phyloP scores from a whole-genome alignment of 2,113 vertebrate genomes.

The Pseudolaguvia tuberculata region DNA sequence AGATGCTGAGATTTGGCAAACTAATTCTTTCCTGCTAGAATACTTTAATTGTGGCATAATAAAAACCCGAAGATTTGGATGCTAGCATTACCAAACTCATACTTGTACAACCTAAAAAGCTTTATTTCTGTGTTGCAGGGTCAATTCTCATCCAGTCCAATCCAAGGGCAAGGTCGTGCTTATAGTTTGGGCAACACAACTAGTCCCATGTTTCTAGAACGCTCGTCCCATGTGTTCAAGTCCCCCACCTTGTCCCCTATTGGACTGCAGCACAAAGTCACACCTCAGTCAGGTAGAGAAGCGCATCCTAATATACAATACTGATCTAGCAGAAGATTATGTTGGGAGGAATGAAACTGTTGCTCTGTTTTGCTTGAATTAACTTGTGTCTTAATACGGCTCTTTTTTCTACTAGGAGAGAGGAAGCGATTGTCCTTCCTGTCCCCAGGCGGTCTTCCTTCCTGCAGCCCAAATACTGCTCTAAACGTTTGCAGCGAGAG shows the following conservation, averaged over 20 bases:
- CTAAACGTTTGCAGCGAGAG: constrained; percentile 66
- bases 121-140: constrained; percentile 64
- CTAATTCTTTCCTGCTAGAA: neutral
- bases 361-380: too few relatives aligned
- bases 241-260: constrained; percentile 87
- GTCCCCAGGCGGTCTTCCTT: constrained; percentile 72
- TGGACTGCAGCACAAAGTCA: constrained; percentile 67
- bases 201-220: constrained; percentile 76
- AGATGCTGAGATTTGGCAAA: neutral
- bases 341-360: neutral
- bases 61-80: neutral
- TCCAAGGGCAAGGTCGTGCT: constrained; percentile 75
- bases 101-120: too few relatives aligned
- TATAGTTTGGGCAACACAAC: constrained; percentile 84
- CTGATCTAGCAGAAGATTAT: neutral
- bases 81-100: neutral
- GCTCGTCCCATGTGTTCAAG: constrained; percentile 65
- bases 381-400: neutral
- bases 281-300: constrained; percentile 76
- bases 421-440: constrained; percentile 68
- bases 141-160: constrained; percentile 95
- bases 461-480: constrained; percentile 55
- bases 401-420: constrained; percentile 58
- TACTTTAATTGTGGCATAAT: neutral
- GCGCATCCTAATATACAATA: neutral